Percentiles rank a stretch among this genome's conserved stretches.
Evolutionary conservation across 2,797 vertebrate genomes (phyloP).

Genomic region (Muscicapa comitata): DNA sequence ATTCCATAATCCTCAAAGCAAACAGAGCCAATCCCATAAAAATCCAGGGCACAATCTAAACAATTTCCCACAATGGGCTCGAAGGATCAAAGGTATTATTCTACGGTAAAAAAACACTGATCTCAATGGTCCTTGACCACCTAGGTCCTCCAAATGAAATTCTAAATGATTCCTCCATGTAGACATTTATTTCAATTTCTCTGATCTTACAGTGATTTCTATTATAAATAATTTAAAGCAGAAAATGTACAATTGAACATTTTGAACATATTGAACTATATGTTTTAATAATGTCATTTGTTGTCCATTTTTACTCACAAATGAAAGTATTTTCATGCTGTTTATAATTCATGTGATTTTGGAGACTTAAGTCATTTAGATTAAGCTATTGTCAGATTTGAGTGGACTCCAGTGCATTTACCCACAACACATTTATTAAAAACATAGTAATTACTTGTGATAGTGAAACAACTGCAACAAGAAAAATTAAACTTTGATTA

Average conservation of each 20-base stretch:
- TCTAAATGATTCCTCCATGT: not conserved
- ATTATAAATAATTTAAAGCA: not conserved
- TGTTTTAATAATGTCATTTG: not conserved
- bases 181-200: not conserved
- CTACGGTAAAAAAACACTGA: not conserved
- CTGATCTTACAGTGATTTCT: not conserved
- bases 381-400: not conserved
- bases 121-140: not conserved
- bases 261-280: not conserved
- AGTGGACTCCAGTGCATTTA: not conserved
- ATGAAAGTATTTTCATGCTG: not conserved
- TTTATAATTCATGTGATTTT: not conserved
- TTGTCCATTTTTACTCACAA: not conserved
- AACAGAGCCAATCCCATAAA: not conserved
- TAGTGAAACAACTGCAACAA: not conserved
- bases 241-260: not conserved
- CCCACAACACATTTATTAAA: not conserved
- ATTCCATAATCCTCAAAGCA: conserved; percentile 33
- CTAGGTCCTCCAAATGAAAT: not conserved
- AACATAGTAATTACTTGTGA: not conserved
- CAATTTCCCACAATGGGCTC: not conserved
- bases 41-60: not conserved
- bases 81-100: not conserved
- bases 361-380: not conserved
- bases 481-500: not conserved